Conservation (phyloP, 2,113 vertebrate species). For the Stomatorhinus ivindoensis region DNA sequence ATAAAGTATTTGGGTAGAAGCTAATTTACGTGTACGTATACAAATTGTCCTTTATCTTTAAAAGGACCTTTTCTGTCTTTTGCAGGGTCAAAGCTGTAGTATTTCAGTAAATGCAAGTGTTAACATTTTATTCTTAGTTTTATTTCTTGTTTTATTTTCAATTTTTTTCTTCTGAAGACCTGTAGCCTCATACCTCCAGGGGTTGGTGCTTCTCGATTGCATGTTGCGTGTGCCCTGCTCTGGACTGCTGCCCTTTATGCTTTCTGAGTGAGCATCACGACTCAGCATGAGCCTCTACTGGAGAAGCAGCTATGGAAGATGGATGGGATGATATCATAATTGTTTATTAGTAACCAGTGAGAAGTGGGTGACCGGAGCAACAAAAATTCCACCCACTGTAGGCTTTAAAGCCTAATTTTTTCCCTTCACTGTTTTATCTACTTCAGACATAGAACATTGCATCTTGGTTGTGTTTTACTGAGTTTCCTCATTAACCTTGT, state of each 20-base stretch:
- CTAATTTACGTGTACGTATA: not conserved
- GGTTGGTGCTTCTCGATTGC: not conserved
- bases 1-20: not conserved
- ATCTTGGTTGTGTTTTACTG: slow-evolving; percentile 9
- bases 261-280: not conserved
- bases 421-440: not conserved
- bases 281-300: not conserved
- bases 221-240: not conserved
- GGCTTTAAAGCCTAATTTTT: not conserved
- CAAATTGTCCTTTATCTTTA: not conserved
- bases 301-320: not conserved
- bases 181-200: not conserved
- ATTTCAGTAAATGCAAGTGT: not conserved
- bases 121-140: not conserved
- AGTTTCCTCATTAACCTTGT: not conserved
- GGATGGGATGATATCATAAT: not conserved
- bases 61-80: not conserved
- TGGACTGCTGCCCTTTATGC: not conserved
- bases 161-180: not conserved
- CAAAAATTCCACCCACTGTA: not conserved
- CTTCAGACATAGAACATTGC: not conserved
- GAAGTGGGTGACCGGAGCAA: not conserved
- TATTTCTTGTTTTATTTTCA: not conserved
- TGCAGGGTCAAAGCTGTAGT: not conserved
- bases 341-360: not conserved